Base-by-base conservation (phyloP, 2,113 vertebrate species). In the Ornithorhynchus anatinus region DNA sequence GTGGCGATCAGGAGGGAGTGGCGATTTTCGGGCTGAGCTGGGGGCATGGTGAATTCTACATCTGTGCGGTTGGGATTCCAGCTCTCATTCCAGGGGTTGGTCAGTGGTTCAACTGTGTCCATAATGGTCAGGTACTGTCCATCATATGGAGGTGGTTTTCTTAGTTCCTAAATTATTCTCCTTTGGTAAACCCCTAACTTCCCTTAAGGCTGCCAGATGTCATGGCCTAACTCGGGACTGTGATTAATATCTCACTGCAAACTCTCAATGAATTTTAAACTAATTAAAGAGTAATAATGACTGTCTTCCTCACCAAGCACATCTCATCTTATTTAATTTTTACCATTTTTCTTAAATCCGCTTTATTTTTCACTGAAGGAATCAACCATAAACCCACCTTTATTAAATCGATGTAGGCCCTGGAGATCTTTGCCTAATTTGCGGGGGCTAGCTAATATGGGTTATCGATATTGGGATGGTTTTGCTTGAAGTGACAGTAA, bases 151-250 rank as follows among this genome's bases (percentile, higher is more conserved):
- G 38, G 31, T 67, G 59, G 63, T 19, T 68, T 80, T 84, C 72
- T 50, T 10, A 19, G 65, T 57, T 33, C 37, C 35, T 71, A 29
- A 31, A 75, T 80, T 52, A n/a, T 54, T 65, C 38, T 63, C 5
- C 29, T 57, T 79, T 10, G 87, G 85, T 89, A 92, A 93, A 81
- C 84, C 87, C 89, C 92, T 74, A 91, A 89, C 20, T 72, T 92
- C 92, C 84, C 37, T 40, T 59, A 11, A 7, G 43, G 42, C 60
- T 38, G 43, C 73, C 86, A 71, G 68, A 65, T 86, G 77, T 81
- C 64, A 57, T 70, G 60, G 2, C 6, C 64, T 86, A 5, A 72
- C 3, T 0, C 3, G 6, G 22, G 72, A 8, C 63, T 59, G 64
- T 75, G 48, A 79, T 59, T 29, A 79, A 42, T 57, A 10, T 20